Base-by-base conservation (phyloP, 2,888 invertebrate species). In the Agelastica alni region DNA sequence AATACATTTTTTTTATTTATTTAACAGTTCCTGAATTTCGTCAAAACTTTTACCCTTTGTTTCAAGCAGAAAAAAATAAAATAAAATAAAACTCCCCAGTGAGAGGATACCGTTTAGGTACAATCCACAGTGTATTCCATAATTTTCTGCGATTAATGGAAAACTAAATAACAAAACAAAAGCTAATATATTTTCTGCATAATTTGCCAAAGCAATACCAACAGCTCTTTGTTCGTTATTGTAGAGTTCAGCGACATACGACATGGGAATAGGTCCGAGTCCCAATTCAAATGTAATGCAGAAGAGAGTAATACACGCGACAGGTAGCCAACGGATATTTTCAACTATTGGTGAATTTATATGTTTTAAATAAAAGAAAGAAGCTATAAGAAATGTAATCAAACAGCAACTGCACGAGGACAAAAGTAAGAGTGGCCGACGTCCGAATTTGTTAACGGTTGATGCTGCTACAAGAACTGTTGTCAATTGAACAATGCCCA, bases 31-130 rank as follows among this genome's bases (percentile, higher is more conserved):
- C 10, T 36, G 36, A 14, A 36, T 36, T 13, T 12, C 16, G 7
- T 36, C 10, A 13, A 36, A 36, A n/a, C 36, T 36, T 36, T 36
- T 36, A 2, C 36, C 36, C 6, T 9, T 36, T 9, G 36, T 36
- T n/a, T 36, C 36, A 6, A 13, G 36, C 6, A 36, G 9, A 9
- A 12, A 14, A 1, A n/a, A 6, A 2, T 36, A 36, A 9, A 36
- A 3, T 13, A 36, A 14, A 36, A 36, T 12, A 2, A 36, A 13
- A 36, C 36, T 12, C 3, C n/a, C 10, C 3, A 13, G 7, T 4
- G 13, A 4, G 1, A 3, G 12, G 4, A 36, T 13, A 2, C 9
- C 13, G 13, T 12, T 12, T 13, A 10, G 9, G 3, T 9, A 36
- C n/a, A 36, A 16, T 9, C 13, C n/a, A 16, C 3, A 9, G 13